Evolutionary conservation across 2,113 vertebrate genomes (phyloP).

Genomic region (Lamprotornis superbus): DNA sequence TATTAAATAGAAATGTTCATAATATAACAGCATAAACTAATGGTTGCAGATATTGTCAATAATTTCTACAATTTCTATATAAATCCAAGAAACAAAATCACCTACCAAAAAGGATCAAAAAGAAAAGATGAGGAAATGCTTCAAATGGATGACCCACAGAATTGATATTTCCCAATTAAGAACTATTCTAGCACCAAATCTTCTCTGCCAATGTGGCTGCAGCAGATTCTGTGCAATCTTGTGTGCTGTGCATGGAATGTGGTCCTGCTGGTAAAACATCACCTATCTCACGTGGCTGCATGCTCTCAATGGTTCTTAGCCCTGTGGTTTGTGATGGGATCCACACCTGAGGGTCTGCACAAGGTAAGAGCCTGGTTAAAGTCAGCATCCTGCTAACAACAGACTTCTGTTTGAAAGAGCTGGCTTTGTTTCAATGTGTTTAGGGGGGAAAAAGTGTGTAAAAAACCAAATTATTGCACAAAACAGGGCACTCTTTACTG

Average conservation of each 20-base stretch:
- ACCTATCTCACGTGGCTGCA: rapidly evolving
- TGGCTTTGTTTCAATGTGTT: not conserved
- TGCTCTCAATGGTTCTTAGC: not conserved
- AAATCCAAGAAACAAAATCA: not conserved
- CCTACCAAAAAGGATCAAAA: not conserved
- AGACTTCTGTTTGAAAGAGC: not conserved
- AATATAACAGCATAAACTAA: not conserved
- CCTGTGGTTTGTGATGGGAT: not conserved
- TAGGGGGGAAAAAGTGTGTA: no score
- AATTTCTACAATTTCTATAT: not conserved
- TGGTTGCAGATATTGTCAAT: not conserved
- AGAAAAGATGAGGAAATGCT: not conserved
- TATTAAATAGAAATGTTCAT: not conserved
- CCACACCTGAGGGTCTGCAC: not conserved
- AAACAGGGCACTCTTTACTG: not conserved
- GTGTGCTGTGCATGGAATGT: rapidly evolving
- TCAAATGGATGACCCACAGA: not conserved
- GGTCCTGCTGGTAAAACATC: not conserved
- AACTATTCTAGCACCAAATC: not conserved
- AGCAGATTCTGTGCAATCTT: not conserved
- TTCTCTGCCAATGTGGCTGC: not conserved
- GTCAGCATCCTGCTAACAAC: not conserved
- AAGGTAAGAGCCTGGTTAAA: not conserved
- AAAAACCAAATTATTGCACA: not conserved
- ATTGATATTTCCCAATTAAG: not conserved